Conservation (phyloP, 2,888 invertebrate genomes). For the Entomobrya multifasciata region DNA sequence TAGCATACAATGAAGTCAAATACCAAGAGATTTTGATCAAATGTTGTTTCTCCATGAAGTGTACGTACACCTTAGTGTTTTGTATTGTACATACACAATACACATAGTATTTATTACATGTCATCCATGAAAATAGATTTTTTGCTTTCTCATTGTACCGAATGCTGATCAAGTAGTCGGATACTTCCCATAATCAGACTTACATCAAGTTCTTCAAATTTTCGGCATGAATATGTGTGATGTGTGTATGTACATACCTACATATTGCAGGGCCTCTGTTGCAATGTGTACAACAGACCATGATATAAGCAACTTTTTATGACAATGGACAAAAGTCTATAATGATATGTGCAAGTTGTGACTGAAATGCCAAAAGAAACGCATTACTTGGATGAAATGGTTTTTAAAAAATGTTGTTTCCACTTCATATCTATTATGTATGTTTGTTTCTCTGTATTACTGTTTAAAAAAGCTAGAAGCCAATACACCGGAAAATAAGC, state of each 20-base stretch:
- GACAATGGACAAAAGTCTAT: too few relatives aligned
- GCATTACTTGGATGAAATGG: not conserved
- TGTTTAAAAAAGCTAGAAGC: not conserved
- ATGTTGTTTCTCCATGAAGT: not conserved
- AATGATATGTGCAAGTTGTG: too few relatives aligned
- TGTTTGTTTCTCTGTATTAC: too few relatives aligned
- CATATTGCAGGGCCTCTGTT: too few relatives aligned
- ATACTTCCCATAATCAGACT: too few relatives aligned
- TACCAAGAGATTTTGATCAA: constrained; percentile 37
- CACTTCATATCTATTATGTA: not conserved
- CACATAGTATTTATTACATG: not conserved
- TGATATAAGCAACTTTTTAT: too few relatives aligned
- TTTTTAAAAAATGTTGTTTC: not conserved
- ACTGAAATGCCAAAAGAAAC: not conserved
- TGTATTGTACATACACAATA: not conserved
- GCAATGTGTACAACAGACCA: too few relatives aligned
- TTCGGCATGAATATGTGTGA: too few relatives aligned
- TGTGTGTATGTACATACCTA: too few relatives aligned
- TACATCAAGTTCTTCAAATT: too few relatives aligned
- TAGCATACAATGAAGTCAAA: constrained; percentile 26
- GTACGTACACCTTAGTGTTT: not conserved
- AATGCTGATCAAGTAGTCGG: too few relatives aligned
- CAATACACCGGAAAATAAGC: not conserved
- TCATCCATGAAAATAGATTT: not conserved
- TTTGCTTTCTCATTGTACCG: constrained; percentile 41